Evolutionary conservation across 2,797 vertebrate genomes (phyloP), one percentile per base, ranked within the genome.

Genomic region (Sebastes variabilis): DNA sequence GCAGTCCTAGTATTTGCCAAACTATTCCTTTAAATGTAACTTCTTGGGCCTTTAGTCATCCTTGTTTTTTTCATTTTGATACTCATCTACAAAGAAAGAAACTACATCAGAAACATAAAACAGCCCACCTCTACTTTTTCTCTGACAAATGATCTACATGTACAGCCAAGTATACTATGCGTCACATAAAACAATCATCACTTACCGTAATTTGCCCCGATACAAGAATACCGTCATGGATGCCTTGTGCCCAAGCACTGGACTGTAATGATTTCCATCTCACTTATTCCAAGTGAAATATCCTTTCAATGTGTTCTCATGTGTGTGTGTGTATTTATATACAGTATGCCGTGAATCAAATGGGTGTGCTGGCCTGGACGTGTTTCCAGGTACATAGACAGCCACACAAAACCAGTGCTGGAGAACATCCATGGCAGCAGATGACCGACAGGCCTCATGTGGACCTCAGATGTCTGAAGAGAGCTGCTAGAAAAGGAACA

Each of bases 401-500:
- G 65, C 67, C 42, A 77, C 75, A 75, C 38, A 70, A 79, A 77
- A 77, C 66, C 27, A 10, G n/a, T 59, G 62, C 74, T 91, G 88
- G 85, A 86, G 71, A 87, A 59, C 61, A 77, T 84, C 73, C 84
- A 84, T 8, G 34, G 79, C 87, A 77, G 81, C 79, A 86, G 83
- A 82, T 81, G 87, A 90, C 64, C 58, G 22, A 55, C 24, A 14
- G 2, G 70, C 69, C 54, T 91, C 92, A 92, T 89, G 82, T 93
- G 92, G 89, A 78, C 81, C 7, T 95, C 93, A 92, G 90, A 94
- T 93, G 93, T 92, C 83, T 73, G 42, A 85, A 81, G 64, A 2
- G 56, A 75, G 80, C 75, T 74, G 79, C 68, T 61, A 74, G 77
- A 82, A 81, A 87, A 65, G 38, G 30, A 77, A 89, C 89, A 89